Conservation (phyloP, 2,888 invertebrate species). For the Sussaba pulchella region DNA sequence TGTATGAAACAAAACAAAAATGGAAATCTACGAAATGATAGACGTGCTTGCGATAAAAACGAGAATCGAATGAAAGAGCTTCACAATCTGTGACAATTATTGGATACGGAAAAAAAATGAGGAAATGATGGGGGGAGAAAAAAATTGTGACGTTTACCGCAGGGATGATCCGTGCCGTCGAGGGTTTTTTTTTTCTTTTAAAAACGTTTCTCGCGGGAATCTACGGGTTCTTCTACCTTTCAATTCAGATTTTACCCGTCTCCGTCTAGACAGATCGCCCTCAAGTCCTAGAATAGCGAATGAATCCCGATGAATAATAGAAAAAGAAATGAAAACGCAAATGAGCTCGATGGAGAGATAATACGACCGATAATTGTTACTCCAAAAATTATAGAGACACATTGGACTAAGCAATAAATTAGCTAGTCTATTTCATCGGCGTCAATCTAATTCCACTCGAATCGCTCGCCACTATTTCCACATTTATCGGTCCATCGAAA, state of each 20-base stretch:
- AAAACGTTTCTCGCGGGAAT: not conserved
- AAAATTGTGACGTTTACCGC: not conserved
- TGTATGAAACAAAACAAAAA: not conserved
- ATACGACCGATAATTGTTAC: slow-evolving; percentile 53
- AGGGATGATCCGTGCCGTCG: not conserved
- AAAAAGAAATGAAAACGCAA: slow-evolving; percentile 33
- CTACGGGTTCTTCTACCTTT: not conserved
- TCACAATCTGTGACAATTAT: not conserved
- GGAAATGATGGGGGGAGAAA: too few relatives aligned
- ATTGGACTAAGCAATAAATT: not conserved
- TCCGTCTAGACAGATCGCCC: not conserved
- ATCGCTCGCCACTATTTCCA: not conserved
- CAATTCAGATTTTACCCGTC: not conserved
- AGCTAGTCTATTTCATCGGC: not conserved
- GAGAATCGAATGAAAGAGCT: not conserved
- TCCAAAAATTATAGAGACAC: slow-evolving; percentile 15
- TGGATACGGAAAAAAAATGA: not conserved
- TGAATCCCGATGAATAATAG: slow-evolving; percentile 47
- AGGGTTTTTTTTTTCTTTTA: not conserved
- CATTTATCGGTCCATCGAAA: too few relatives aligned
- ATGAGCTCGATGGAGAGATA: slow-evolving; percentile 50
- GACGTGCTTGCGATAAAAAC: not conserved
- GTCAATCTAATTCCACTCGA: not conserved
- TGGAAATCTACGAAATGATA: not conserved
- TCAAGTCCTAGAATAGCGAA: slow-evolving; percentile 28